Percentiles rank a stretch among this genome's conserved stretches.
Evolutionary conservation across 2,113 vertebrate species (phyloP).

Genomic region (Rhadina sibilatrix): DNA sequence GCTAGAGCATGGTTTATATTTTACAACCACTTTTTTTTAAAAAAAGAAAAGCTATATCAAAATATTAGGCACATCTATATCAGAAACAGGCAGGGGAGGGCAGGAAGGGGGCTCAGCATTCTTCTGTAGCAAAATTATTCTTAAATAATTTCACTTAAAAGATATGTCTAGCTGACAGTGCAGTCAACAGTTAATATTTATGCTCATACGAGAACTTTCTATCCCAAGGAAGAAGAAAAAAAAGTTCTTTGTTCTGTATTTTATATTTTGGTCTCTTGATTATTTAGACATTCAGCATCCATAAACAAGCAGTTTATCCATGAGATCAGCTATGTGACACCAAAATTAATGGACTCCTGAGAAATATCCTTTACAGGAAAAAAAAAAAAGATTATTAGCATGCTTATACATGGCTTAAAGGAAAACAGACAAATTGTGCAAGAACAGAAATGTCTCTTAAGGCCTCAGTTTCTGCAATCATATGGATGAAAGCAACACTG

Average conservation of each 20-base stretch:
- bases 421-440: conserved; percentile 4
- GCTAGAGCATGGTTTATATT: not conserved
- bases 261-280: not conserved
- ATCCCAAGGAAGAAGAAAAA: not conserved
- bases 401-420: not conserved
- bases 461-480: not conserved
- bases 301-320: conserved; percentile 58
- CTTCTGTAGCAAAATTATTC: not conserved
- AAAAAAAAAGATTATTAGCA: not conserved
- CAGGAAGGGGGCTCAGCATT: not conserved
- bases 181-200: not conserved
- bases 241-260: not conserved
- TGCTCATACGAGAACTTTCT: not conserved
- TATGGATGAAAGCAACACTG: not conserved
- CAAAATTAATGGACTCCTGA: conserved; percentile 38
- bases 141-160: not conserved
- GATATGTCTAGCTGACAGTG: not conserved
- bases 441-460: not conserved
- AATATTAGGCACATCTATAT: not conserved
- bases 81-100: not conserved
- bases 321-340: conserved; percentile 29
- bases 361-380: not conserved
- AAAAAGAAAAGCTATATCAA: not conserved
- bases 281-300: conserved; percentile 58
- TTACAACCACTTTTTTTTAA: not conserved